Conservation (phyloP, 1,140 invertebrate genomes). For the Drosophila kanapiae region DNA sequence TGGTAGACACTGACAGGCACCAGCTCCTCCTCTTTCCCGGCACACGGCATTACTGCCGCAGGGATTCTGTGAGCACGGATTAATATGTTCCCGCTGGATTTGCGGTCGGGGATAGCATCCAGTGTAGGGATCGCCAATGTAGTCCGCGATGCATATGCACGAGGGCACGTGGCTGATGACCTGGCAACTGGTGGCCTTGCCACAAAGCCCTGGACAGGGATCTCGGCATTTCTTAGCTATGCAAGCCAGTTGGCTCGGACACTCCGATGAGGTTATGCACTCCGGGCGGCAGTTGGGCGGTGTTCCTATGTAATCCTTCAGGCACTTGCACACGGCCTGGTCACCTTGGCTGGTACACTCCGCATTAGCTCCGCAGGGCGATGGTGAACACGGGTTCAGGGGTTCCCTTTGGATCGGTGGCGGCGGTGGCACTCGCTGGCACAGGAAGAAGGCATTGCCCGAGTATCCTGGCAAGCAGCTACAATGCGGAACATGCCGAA, state of each 20-base stretch:
- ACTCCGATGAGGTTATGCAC: conserved; percentile 89
- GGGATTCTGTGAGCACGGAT: conserved; percentile 87
- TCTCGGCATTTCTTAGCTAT: conserved; percentile 89
- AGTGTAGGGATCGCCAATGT: conserved; percentile 89
- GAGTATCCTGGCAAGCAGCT: conserved; percentile 91
- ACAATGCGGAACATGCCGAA: conserved; percentile 93
- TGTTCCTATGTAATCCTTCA: conserved; percentile 90
- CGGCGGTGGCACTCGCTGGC: conserved; percentile 65
- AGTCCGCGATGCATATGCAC: conserved; percentile 90
- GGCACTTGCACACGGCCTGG: conserved; percentile 92
- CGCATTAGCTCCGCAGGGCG: conserved; percentile 91
- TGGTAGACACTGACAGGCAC: conserved; percentile 86
- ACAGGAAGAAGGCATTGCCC: conserved; percentile 91
- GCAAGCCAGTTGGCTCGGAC: conserved; percentile 89
- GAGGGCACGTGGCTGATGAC: conserved; percentile 90
- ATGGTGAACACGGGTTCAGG: conserved; percentile 89
- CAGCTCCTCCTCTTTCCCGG: conserved; percentile 86
- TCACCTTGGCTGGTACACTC: conserved; percentile 89
- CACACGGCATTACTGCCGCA: conserved; percentile 89
- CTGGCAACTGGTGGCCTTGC: conserved; percentile 90
- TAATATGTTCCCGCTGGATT: conserved; percentile 85
- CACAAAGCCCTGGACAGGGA: conserved; percentile 90
- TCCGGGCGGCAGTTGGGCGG: conserved; percentile 91
- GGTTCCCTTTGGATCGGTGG: conserved; percentile 68
- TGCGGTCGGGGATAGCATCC: conserved; percentile 86